phyloP scores from a whole-genome alignment of 1,140 invertebrate species.

The Colletes gigas region DNA sequence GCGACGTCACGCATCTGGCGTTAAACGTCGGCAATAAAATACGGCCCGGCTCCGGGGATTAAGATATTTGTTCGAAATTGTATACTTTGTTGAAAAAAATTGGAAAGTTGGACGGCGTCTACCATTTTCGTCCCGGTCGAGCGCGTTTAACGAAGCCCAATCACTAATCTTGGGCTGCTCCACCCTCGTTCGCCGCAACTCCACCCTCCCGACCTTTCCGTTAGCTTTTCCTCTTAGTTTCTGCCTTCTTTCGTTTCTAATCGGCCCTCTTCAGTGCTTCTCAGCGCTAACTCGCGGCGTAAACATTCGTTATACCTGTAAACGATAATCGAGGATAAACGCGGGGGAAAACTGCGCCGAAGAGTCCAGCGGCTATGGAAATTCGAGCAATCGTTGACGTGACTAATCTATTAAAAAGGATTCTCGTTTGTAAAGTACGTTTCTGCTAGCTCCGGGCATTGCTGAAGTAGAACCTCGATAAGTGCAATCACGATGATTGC shows the following conservation, averaged over 20 bases:
- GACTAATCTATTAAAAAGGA: neutral
- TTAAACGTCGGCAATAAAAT: slow-evolving; percentile 41
- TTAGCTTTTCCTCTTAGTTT: slow-evolving; percentile 26
- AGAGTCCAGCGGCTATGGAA: too few species aligned
- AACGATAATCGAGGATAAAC: neutral
- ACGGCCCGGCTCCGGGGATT: slow-evolving; percentile 15
- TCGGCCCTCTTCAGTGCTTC: neutral
- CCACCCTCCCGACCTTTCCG: slow-evolving; percentile 35
- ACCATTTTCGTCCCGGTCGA: slow-evolving; percentile 54
- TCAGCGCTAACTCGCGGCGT: neutral
- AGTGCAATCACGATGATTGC: too few species aligned
- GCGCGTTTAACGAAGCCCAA: slow-evolving; percentile 38
- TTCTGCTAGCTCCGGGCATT: too few species aligned
- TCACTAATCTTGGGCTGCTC: slow-evolving; percentile 46
- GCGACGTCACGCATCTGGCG: slow-evolving; percentile 36
- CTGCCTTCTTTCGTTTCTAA: neutral
- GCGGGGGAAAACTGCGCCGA: too few species aligned
- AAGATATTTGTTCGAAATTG: slow-evolving; percentile 48
- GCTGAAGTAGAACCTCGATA: too few species aligned
- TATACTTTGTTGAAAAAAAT: slow-evolving; percentile 39
- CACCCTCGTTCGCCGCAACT: slow-evolving; percentile 42
- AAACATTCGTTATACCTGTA: slow-evolving; percentile 3
- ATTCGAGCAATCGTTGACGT: neutral
- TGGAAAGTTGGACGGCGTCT: slow-evolving; percentile 20
- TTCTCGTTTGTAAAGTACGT: too few species aligned